Evolutionary conservation across 2,113 vertebrate species (phyloP).

Genomic region (Podarcis cretensis): DNA sequence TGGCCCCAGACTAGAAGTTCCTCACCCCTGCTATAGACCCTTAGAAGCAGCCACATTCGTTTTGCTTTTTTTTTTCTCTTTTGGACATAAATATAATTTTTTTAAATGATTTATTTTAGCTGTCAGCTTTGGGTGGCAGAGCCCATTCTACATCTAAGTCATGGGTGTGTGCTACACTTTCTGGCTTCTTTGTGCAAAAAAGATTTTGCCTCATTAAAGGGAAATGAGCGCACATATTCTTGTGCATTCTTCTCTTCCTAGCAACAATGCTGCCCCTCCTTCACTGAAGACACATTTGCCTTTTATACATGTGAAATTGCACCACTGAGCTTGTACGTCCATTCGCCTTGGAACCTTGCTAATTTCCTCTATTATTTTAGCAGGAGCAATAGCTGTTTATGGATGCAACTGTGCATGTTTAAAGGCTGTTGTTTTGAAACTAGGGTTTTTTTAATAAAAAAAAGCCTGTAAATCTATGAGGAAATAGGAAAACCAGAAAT

Average conservation of each 20-base stretch:
- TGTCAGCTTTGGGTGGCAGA: not conserved
- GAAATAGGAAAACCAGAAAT: not conserved
- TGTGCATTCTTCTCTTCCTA: not conserved
- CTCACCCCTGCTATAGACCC: too few relatives aligned
- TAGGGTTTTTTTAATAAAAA: too few relatives aligned
- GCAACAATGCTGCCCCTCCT: not conserved
- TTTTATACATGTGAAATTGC: not conserved
- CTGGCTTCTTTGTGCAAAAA: not conserved
- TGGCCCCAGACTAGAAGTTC: too few relatives aligned
- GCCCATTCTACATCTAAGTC: not conserved
- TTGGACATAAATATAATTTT: not conserved
- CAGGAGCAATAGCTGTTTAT: not conserved
- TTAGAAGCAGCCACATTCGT: too few relatives aligned
- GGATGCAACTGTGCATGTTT: not conserved
- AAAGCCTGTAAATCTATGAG: not conserved
- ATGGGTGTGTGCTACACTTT: not conserved
- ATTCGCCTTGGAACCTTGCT: not conserved
- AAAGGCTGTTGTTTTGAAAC: not conserved
- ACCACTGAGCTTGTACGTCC: not conserved
- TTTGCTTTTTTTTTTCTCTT: not conserved
- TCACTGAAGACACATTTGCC: not conserved
- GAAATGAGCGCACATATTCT: too few relatives aligned
- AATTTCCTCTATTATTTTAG: not conserved
- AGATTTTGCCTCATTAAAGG: not conserved
- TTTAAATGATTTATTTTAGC: too few relatives aligned